Evolutionary conservation across 2,113 vertebrate species (phyloP).

Genomic region (Miniopterus natalensis): DNA sequence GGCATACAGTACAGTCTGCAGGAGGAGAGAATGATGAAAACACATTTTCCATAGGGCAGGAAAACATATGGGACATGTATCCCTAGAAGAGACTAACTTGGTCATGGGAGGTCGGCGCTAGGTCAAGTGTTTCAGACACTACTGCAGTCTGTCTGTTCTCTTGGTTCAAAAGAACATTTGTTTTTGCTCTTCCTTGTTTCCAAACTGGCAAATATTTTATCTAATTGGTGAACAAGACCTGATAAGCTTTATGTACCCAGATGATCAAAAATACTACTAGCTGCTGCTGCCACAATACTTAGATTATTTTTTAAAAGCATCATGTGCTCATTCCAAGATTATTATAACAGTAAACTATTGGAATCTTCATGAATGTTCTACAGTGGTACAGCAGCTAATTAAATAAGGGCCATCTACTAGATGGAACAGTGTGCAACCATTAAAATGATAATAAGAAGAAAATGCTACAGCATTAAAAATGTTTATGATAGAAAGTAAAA

Average conservation of each 20-base stretch:
- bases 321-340: neutral
- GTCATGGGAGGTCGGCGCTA: neutral
- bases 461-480: neutral
- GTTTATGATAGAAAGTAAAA: conserved; percentile 35
- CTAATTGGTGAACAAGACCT: conserved; percentile 5
- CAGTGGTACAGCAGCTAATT: neutral
- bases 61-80: neutral
- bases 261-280: conserved; percentile 34
- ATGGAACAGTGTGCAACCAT: neutral
- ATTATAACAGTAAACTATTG: neutral
- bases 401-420: neutral
- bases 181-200: neutral
- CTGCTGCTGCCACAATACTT: neutral
- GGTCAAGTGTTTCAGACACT: neutral
- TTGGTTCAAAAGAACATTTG: conserved; percentile 44
- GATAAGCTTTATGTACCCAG: neutral
- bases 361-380: neutral
- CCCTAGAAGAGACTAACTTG: neutral
- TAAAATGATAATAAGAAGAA: conserved; percentile 36
- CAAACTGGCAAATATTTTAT: conserved; percentile 26
- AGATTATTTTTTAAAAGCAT: neutral
- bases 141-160: neutral
- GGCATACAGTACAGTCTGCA: neutral
- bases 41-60: neutral
- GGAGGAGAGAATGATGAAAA: neutral